Evolutionary conservation across 2,113 vertebrate species (phyloP), one percentile per base, ranked within the genome.

Genomic region (Hemibates koningsi): DNA sequence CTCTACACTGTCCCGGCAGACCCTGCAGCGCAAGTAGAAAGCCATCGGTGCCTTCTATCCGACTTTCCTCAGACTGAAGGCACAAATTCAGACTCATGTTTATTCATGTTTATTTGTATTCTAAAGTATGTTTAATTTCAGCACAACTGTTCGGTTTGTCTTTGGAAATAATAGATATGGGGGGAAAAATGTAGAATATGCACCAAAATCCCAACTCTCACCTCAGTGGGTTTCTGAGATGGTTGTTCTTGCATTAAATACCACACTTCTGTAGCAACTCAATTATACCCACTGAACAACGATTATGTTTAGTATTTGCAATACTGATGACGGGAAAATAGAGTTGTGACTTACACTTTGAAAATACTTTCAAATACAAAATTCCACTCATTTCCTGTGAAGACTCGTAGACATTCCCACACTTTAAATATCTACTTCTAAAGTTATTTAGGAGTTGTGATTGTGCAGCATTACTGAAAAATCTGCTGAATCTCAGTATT

Each of bases 1-100:
- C 89, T 86, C 73, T 79, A 81, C 16, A 50, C 84, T 80, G 73
- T 88, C 91, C 90, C 85, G 3, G 17, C 32, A 83, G 92, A 92
- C 68, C 19, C 71, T 45, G 81, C 66, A 73, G 91, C 68, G 38
- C 10, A 61, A 90, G 85, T 66, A 89, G 76, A 88, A 84, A 89
- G 50, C 36, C 68, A 78, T 13, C 11, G 54, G 29, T 53, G 85
- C 32, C 29, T 84, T 34, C 56, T 76, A 32, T 71, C 29, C 12
- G 82, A 86, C 83, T 86, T 59, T 83, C 14, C 59, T 76, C 24
- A 85, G 21, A 83, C 71, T 53, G 27, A 53, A 36, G 48, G 66
- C 86, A 89, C 57, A 32, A 36, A 91, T 56, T 79, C 32, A 29
- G 11, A 36, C 41, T 59, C 48, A 61, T 61, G 3, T 61, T 61